Base-by-base conservation (phyloP, 2,888 invertebrate species). In the Oligia fasciuncula region DNA sequence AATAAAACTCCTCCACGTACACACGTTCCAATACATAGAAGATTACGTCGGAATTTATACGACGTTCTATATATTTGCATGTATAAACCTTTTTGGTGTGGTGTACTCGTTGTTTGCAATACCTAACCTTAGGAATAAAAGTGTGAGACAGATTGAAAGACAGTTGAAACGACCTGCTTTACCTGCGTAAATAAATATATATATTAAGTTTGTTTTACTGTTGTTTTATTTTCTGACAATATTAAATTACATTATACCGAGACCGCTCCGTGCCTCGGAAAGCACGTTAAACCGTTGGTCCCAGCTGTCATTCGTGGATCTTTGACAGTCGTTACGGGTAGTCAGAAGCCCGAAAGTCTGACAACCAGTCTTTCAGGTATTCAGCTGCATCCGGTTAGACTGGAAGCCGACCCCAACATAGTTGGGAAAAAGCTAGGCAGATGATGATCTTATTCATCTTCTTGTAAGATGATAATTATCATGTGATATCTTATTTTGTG, bases 141-240 rank as follows among this genome's bases (percentile, higher is more conserved):
- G 83, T 73, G 90, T 94, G 0, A 93, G 85, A 85, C 93, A 95
- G 66, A 94, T 96, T 40, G 96, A 96, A 69, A 93, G 88, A 46
- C 95, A 95, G 46, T 76, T 96, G 49, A 96, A 94, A 82, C 91
- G 95, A 74, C 90, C 93, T 19, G 93, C 94, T 3, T 85, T 96
- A 54, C 91, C 95, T 4, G 93, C 95, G 57, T 94, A 85, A 91
- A 79, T 73, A 81, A 65, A 40, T 72, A 80, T 19, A 5, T 49
- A 29, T 23, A 69, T 62, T 65, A 60, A 40, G 40, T n/a, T 77
- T 81, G 74, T 43, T 23, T 40, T 46, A 5, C 1, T 4, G 14
- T 69, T 57, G 62, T 81, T 83, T 83, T 51, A 9, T 70, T 70
- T 69, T 23, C 46, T 29, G 6, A 23, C 17, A 49, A 46, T 11